A percentile compares a stretch with the other conserved stretches of the same genome.
Evolutionary conservation across 2,888 invertebrate genomes (phyloP).

Genomic region (Orgyia antiqua): DNA sequence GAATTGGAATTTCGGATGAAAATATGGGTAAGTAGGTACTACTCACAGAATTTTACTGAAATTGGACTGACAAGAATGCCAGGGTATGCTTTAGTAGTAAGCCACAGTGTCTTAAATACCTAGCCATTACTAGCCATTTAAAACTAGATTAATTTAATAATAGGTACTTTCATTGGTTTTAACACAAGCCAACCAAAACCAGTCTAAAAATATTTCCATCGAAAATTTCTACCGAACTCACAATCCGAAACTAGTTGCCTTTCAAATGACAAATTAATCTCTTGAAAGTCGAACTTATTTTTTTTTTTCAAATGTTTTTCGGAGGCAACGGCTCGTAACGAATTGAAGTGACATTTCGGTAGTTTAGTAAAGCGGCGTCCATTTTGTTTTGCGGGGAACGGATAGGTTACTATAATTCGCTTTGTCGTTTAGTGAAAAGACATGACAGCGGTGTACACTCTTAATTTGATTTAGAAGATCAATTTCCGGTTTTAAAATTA

Average conservation of each 20-base stretch:
- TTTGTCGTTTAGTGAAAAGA: conserved; percentile 16
- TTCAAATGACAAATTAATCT: conserved; percentile 75
- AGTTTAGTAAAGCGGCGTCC: conserved; percentile 49
- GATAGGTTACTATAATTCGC: conserved; percentile 7
- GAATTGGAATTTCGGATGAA: no score
- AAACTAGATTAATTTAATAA: no score
- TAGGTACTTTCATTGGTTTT: no score
- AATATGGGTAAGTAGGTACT: no score
- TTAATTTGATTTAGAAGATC: conserved; percentile 3
- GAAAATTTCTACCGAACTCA: conserved; percentile 20
- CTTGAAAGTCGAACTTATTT: conserved; percentile 51
- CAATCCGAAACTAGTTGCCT: conserved; percentile 52
- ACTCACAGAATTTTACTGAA: no score
- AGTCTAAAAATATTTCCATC: conserved; percentile 9
- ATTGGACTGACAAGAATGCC: no score
- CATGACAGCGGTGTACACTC: conserved; percentile 8
- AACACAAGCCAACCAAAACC: no score
- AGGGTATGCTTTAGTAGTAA: no score
- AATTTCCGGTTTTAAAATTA: conserved; percentile 2
- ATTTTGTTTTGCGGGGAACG: conserved; percentile 15
- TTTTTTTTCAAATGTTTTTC: conserved; percentile 54
- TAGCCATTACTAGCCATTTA: no score
- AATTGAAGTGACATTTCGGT: conserved; percentile 68
- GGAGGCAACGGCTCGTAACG: conserved; percentile 54
- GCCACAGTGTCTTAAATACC: no score